Base-by-base conservation (phyloP, 2,113 vertebrate genomes). In the Gobio gobio region DNA sequence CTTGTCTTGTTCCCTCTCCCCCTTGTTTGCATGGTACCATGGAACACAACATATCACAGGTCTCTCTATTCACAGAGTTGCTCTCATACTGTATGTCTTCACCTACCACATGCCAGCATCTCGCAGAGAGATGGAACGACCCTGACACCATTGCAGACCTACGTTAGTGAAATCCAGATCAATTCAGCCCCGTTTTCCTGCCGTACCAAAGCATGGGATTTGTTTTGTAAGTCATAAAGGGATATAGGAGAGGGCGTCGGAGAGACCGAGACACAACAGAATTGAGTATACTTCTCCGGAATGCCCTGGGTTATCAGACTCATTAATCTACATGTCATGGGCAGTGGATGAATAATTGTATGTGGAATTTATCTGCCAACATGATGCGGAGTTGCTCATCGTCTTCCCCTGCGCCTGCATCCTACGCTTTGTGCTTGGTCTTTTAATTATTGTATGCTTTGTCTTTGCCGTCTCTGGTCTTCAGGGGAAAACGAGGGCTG, bases 301-400 rank as follows among this genome's bases (percentile, higher is more conserved):
- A 92, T 97, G 96, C 96, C 96, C 95, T 93, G 93, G 97, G 97
- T 98, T 98, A 98, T 98, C 97, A 98, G 97, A 98, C 97, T 99
- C 97, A 97, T 98, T 98, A 98, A 99, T 98, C 97, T 98, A 96
- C 96, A 96, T 98, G 97, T 97, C 97, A 97, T 94, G 95, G 96
- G 96, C 95, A 96, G 94, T 93, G 95, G 96, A 98, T 98, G 97
- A 98, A 98, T 98, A 99, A 99, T 98, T 98, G 98, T 96, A 96
- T 95, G 94, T 96, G 95, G 97, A 96, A 98, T 98, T 97, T 97
- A 97, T 98, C 97, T 98, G 97, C 97, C 96, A 96, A 95, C 94
- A 93, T 96, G 97, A 98, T 96, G 80, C 80, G 64, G 33, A 97
- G 96, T 95, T 97, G 95, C 96, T 96, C 95, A 94, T 96, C 95